phyloP scores from a whole-genome alignment of 2,888 invertebrate genomes.

The Priocnemis perturbator region DNA sequence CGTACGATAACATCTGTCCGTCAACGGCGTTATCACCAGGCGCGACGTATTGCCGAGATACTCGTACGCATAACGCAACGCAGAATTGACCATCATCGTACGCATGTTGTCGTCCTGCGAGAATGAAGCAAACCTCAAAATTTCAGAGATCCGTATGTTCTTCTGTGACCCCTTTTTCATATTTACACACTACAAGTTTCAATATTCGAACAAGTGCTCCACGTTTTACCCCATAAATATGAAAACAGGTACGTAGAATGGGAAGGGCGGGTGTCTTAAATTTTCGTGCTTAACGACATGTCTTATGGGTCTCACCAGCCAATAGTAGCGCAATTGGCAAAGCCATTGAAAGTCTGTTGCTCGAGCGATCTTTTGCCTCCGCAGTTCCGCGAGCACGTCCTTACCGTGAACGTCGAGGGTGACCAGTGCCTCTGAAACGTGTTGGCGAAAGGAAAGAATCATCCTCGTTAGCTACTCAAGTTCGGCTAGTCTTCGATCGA shows the following conservation, averaged over 20 bases:
- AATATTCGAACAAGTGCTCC: too few species aligned
- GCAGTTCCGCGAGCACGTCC: conserved; percentile 86
- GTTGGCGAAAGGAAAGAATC: neutral
- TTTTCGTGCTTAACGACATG: too few species aligned
- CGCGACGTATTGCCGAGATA: conserved; percentile 93
- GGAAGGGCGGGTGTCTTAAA: too few species aligned
- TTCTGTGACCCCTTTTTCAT: too few species aligned
- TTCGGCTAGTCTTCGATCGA: too few species aligned
- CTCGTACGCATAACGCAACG: conserved; percentile 85
- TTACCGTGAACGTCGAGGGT: conserved; percentile 95
- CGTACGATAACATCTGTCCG: conserved; percentile 89
- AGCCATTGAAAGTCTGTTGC: conserved; percentile 95
- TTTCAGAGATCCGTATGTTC: too few species aligned
- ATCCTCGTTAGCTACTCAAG: too few species aligned
- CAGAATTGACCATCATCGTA: conserved; percentile 79
- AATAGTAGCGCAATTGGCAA: conserved; percentile 90
- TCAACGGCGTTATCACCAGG: conserved; percentile 94
- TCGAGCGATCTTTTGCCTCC: conserved; percentile 80
- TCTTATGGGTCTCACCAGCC: conserved; percentile 79
- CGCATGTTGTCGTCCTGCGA: conserved; percentile 74
- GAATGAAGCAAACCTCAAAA: neutral
- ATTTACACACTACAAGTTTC: too few species aligned
- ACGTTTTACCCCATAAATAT: too few species aligned
- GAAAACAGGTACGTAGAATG: neutral
- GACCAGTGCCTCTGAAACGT: conserved; percentile 85